Conservation (phyloP, 2,797 vertebrate species). For the Macroramphosus scolopax region DNA sequence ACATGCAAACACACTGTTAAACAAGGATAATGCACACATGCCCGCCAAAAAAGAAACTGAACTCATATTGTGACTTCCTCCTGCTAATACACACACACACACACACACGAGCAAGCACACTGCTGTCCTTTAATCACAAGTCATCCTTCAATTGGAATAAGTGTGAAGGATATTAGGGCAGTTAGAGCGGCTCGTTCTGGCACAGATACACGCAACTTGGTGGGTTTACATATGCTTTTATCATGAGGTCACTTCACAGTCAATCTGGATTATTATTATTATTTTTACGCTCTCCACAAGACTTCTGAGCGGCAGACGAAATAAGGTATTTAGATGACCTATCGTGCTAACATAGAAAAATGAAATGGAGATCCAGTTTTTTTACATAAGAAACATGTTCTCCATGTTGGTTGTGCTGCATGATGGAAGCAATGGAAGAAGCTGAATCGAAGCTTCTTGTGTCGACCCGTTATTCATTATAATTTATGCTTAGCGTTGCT, state of each 20-base stretch:
- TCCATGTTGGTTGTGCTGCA: background rate
- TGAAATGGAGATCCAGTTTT: too few relatives aligned
- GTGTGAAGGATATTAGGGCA: conserved; percentile 51
- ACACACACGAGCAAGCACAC: conserved; percentile 13
- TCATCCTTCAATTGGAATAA: conserved; percentile 57
- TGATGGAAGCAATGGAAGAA: background rate
- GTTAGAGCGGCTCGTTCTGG: conserved; percentile 43
- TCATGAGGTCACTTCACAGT: conserved; percentile 36
- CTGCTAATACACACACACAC: conserved; percentile 2
- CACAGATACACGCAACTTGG: conserved; percentile 35
- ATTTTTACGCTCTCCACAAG: too few relatives aligned
- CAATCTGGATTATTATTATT: conserved; percentile 1
- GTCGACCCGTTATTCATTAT: background rate
- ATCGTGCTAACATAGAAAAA: too few relatives aligned
- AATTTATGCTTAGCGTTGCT: background rate
- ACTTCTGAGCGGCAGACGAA: too few relatives aligned
- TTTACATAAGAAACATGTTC: too few relatives aligned
- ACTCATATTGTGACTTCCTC: background rate
- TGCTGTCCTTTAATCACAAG: conserved; percentile 59
- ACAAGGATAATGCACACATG: conserved; percentile 6
- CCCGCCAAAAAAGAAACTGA: conserved; percentile 11
- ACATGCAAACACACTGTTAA: conserved; percentile 4
- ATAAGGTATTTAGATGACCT: background rate
- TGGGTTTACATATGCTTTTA: conserved; percentile 45
- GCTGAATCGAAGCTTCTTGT: background rate